Conservation (phyloP, 2,797 vertebrate genomes). For the Gambusia yucatana region DNA sequence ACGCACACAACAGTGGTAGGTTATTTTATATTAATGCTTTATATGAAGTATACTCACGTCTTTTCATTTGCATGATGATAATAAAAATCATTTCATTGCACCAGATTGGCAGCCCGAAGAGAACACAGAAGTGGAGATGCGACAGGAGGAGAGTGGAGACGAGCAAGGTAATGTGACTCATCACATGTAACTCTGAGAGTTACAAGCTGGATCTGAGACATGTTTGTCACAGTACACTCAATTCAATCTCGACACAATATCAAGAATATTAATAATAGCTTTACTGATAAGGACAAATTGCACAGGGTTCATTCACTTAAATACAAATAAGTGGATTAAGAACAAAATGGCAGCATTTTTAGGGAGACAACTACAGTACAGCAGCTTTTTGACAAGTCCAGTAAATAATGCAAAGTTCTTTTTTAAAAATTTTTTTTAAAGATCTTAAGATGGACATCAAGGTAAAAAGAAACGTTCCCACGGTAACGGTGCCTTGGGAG, state of each 20-base stretch:
- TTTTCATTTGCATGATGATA: background rate
- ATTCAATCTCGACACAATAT: background rate
- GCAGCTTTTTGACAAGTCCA: background rate
- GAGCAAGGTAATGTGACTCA: slow-evolving; percentile 36
- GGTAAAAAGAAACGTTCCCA: background rate
- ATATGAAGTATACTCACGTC: background rate
- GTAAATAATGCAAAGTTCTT: background rate
- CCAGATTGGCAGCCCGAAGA: slow-evolving; percentile 29
- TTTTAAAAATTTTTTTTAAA: background rate
- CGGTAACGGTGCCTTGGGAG: background rate
- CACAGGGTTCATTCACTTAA: background rate
- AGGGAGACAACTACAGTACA: background rate
- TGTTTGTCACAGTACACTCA: background rate
- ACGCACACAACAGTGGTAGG: slow-evolving; percentile 31
- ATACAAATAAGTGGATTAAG: background rate
- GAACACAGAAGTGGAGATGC: background rate
- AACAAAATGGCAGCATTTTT: background rate
- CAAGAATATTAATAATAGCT: background rate
- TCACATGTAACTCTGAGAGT: background rate
- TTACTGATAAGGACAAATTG: background rate
- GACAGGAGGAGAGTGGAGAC: background rate
- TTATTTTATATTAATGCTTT: background rate
- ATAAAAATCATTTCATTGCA: background rate
- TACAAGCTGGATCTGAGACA: slow-evolving; percentile 13
- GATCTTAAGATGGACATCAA: background rate